Percentiles rank a stretch among this genome's conserved stretches.
Evolutionary conservation across 2,797 vertebrate genomes (phyloP).

Genomic region (Phrynocephalus forsythii): DNA sequence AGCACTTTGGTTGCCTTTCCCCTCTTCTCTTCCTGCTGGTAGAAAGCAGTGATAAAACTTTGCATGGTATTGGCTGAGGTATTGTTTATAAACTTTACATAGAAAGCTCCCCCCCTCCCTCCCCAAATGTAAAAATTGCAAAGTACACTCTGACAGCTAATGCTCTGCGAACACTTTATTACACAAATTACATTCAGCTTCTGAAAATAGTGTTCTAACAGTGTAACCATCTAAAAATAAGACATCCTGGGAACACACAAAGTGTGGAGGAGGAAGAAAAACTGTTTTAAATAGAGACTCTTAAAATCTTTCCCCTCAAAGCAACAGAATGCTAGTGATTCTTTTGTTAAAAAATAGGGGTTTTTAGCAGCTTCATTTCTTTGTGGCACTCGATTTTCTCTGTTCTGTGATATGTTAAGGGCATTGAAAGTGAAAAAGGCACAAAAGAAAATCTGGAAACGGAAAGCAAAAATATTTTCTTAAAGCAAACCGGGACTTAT

Average conservation of each 20-base stretch:
- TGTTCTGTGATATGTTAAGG: constrained; percentile 86
- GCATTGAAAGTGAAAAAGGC: constrained; percentile 88
- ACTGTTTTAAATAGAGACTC: constrained; percentile 85
- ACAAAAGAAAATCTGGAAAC: constrained; percentile 87
- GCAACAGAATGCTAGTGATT: constrained; percentile 85
- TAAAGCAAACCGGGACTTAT: constrained; percentile 76
- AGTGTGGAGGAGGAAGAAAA: constrained; percentile 77
- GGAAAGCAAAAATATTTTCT: constrained; percentile 73
- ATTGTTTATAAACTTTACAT: constrained; percentile 58
- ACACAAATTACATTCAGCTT: constrained; percentile 99
- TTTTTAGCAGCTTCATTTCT: constrained; percentile 86
- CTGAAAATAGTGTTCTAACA: constrained; percentile 99
- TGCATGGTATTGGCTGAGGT: constrained; percentile 38
- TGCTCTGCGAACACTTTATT: constrained; percentile 99
- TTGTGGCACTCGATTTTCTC: constrained; percentile 84
- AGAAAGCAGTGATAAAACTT: constrained; percentile 51
- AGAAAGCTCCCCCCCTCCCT: constrained; percentile 48
- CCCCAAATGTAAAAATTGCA: constrained; percentile 68
- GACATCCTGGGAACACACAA: constrained; percentile 86
- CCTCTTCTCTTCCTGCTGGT: constrained; percentile 7
- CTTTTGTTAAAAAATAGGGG: constrained; percentile 84
- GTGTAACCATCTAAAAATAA: constrained; percentile 96
- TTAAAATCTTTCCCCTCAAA: constrained; percentile 80
- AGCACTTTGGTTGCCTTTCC: constrained; percentile 43
- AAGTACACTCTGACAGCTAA: constrained; percentile 77